phyloP scores from a whole-genome alignment of 35 echinoderm and acorn worm species.

The Heliocidaris erythrogramma region DNA sequence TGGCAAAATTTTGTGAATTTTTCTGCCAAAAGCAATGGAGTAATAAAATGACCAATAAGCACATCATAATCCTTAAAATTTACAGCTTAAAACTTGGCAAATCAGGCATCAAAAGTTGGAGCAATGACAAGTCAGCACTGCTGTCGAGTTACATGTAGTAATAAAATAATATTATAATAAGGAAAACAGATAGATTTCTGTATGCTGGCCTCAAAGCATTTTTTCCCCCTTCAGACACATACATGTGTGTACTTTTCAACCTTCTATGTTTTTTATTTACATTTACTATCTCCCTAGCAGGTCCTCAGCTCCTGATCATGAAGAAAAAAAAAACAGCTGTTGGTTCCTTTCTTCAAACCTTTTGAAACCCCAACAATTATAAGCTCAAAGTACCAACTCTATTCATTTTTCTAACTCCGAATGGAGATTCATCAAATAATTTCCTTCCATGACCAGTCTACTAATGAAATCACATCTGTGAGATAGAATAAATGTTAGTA shows the following conservation, averaged over 20 bases:
- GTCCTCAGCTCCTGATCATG: not conserved
- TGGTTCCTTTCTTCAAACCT: not conserved
- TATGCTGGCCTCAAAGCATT: not conserved
- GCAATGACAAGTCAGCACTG: not conserved
- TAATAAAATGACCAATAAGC: not conserved
- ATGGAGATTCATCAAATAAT: too few species aligned
- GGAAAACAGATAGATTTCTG: not conserved
- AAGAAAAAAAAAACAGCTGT: not conserved
- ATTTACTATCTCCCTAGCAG: too few species aligned
- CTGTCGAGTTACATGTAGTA: not conserved
- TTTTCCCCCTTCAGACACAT: too few species aligned
- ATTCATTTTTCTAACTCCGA: too few species aligned
- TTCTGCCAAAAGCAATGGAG: not conserved
- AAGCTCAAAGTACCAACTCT: too few species aligned
- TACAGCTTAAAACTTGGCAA: not conserved
- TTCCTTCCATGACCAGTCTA: not conserved
- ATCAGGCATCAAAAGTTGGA: not conserved
- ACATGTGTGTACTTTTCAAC: too few species aligned
- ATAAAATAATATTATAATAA: too few species aligned
- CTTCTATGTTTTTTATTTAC: too few species aligned
- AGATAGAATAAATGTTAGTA: not conserved
- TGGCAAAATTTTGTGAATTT: not conserved
- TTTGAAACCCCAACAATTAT: too few species aligned
- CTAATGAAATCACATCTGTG: not conserved
- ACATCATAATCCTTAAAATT: not conserved